Evolutionary conservation across 2,113 vertebrate species (phyloP).

Genomic region (Onychostruthus taczanowskii): DNA sequence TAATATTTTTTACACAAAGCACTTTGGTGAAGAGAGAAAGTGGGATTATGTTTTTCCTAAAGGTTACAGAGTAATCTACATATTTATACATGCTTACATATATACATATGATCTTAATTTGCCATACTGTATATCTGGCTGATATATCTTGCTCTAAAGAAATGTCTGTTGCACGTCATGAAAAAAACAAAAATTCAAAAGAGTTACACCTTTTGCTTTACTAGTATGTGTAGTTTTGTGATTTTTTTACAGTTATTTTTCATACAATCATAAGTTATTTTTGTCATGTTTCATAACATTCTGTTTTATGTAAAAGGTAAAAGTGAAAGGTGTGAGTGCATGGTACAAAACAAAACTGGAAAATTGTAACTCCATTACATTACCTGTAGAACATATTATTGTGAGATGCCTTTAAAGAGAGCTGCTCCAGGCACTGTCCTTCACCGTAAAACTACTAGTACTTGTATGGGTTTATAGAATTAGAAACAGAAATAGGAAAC

Average conservation of each 20-base stretch:
- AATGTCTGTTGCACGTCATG: slow-evolving; percentile 59
- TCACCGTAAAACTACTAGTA: slow-evolving; percentile 31
- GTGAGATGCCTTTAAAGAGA: background rate
- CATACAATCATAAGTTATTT: slow-evolving; percentile 79
- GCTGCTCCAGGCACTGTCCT: slow-evolving; percentile 24
- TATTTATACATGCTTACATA: slow-evolving; percentile 70
- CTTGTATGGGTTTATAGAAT: slow-evolving; percentile 59
- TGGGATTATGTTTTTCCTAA: slow-evolving; percentile 72
- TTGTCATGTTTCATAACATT: slow-evolving; percentile 71
- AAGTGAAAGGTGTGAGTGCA: slow-evolving; percentile 69
- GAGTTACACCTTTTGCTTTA: slow-evolving; percentile 66
- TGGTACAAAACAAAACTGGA: slow-evolving; percentile 75
- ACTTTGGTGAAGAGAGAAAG: slow-evolving; percentile 64
- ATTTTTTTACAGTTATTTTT: slow-evolving; percentile 78
- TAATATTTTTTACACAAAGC: slow-evolving; percentile 76
- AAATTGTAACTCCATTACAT: slow-evolving; percentile 21
- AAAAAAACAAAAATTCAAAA: slow-evolving; percentile 62
- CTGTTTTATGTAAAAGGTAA: slow-evolving; percentile 56
- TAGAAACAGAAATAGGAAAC: slow-evolving; percentile 51
- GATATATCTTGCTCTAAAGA: slow-evolving; percentile 58
- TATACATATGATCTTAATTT: slow-evolving; percentile 67
- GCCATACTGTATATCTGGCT: slow-evolving; percentile 65
- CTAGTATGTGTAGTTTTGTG: slow-evolving; percentile 74
- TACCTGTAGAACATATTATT: background rate
- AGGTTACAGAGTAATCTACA: slow-evolving; percentile 61